A percentile compares a stretch with the other conserved stretches of the same genome.
Evolutionary conservation across 2,113 vertebrate species (phyloP).

Genomic region (Ammodramus savannarum): DNA sequence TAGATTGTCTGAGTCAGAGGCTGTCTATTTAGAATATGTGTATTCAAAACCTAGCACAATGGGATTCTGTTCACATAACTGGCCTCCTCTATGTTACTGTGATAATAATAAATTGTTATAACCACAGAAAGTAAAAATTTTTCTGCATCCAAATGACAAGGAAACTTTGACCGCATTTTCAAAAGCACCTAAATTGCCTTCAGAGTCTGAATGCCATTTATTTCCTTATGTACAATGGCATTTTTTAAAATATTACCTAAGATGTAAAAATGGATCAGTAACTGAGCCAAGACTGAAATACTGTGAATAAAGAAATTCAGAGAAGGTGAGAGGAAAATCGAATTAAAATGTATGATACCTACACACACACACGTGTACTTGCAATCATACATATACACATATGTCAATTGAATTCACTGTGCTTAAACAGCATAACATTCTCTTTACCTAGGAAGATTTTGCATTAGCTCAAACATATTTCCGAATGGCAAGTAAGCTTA

Average conservation of each 20-base stretch:
- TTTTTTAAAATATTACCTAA: conserved; percentile 20
- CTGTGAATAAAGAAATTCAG: neutral
- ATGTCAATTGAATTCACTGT: neutral
- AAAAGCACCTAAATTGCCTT: conserved; percentile 12
- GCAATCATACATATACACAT: neutral
- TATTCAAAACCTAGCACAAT: conserved; percentile 26
- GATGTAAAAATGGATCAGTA: neutral
- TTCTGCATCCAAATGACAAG: conserved; percentile 6
- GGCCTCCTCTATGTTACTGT: neutral
- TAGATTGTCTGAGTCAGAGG: conserved; percentile 18
- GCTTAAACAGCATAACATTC: neutral
- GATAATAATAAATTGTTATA: conserved; percentile 42
- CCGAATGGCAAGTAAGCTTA: neutral
- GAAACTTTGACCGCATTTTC: conserved; percentile 6
- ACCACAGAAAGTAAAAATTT: conserved; percentile 3
- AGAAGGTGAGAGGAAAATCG: neutral
- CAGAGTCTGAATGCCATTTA: neutral
- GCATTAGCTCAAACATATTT: neutral
- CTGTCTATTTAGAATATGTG: conserved; percentile 40
- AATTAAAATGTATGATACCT: neutral
- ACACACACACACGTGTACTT: neutral
- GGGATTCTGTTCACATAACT: neutral
- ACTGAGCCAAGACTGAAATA: neutral
- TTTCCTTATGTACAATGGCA: neutral
- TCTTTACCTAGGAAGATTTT: neutral